Evolutionary conservation across 2,888 invertebrate genomes (phyloP).

Genomic region (Cryptocephalus moraei): DNA sequence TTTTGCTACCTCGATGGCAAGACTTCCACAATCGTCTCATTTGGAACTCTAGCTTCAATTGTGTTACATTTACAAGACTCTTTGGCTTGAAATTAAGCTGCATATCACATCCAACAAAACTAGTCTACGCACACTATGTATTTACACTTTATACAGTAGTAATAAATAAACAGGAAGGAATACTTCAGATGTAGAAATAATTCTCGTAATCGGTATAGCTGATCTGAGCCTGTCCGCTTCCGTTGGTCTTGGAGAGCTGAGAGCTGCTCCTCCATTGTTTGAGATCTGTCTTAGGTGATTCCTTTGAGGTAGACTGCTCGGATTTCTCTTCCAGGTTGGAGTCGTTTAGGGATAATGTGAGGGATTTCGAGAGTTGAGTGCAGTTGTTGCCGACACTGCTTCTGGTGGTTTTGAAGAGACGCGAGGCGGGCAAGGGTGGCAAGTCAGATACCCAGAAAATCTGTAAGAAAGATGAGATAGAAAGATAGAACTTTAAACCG

Average conservation of each 20-base stretch:
- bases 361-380: background rate
- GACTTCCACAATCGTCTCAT: no score
- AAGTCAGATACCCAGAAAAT: constrained; percentile 48
- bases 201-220: constrained; percentile 55
- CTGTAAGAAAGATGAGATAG: constrained; percentile 36
- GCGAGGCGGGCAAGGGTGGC: constrained; percentile 38
- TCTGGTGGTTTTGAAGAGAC: constrained; percentile 15
- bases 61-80: background rate
- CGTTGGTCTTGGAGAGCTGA: constrained; percentile 21
- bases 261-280: constrained; percentile 25
- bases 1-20: no score
- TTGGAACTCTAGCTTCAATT: background rate
- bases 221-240: constrained; percentile 25
- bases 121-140: constrained; percentile 11
- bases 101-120: constrained; percentile 13
- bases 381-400: constrained; percentile 1
- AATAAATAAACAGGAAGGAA: constrained; percentile 1
- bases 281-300: constrained; percentile 21
- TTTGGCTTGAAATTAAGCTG: constrained; percentile 3
- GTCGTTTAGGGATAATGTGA: constrained; percentile 2
- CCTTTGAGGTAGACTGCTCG: constrained; percentile 17
- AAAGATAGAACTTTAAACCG: no score
- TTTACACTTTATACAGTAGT: constrained; percentile 11
- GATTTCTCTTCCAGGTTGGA: constrained; percentile 10
- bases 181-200: constrained; percentile 49